Conservation (phyloP, 2,888 invertebrate genomes). For the Podotricha telesiphe region DNA sequence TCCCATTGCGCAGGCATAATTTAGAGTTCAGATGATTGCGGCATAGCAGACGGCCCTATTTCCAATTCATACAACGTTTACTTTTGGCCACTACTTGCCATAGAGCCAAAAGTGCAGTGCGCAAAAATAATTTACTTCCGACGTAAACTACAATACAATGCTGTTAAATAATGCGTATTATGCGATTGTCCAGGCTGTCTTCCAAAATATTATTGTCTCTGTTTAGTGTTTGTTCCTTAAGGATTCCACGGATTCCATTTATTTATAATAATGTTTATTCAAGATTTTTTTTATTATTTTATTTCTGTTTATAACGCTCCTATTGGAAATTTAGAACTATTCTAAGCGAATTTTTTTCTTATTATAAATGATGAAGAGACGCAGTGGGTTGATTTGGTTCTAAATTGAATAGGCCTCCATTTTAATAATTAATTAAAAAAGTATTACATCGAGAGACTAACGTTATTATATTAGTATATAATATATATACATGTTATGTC, state of each 20-base stretch:
- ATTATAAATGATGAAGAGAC: too few species aligned
- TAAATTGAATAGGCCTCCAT: too few species aligned
- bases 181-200: constrained; percentile 8
- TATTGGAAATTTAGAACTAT: too few species aligned
- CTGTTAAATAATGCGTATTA: constrained; percentile 53
- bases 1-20: constrained; percentile 53
- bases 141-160: constrained; percentile 55
- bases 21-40: constrained; percentile 61
- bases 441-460: too few species aligned
- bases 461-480: not conserved
- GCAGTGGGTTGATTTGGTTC: too few species aligned
- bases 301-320: not conserved
- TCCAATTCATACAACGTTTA: constrained; percentile 61
- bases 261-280: not conserved
- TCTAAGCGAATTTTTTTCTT: too few species aligned
- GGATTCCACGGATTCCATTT: not conserved
- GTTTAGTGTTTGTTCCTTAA: not conserved
- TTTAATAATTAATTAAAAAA: too few species aligned
- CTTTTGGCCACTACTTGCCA: constrained; percentile 47
- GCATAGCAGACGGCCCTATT: constrained; percentile 60
- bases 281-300: not conserved
- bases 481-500: not conserved
- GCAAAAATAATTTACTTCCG: constrained; percentile 63
- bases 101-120: constrained; percentile 69
- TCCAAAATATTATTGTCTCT: not conserved